Percentiles rank a stretch among this genome's conserved stretches.
Conservation (phyloP, 2,113 vertebrate genomes). For the Penelope pileata region DNA sequence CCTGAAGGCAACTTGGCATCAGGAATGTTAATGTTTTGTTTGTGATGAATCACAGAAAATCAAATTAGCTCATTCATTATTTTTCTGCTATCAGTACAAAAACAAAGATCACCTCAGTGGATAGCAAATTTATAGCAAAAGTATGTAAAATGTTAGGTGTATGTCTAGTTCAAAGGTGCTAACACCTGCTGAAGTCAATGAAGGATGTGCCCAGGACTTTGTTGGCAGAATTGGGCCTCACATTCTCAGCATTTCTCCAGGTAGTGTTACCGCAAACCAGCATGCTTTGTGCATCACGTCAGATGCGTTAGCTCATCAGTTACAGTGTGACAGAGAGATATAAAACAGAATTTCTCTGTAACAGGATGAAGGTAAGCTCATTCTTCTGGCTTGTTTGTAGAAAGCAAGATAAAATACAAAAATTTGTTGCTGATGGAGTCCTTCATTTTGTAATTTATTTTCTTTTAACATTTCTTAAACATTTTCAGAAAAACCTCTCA, state of each 20-base stretch:
- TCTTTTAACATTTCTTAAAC: neutral
- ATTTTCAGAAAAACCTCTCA: neutral
- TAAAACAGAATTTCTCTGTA: constrained; percentile 5
- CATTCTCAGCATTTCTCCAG: neutral
- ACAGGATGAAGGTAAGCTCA: neutral
- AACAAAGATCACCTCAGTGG: neutral
- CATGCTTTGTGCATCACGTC: neutral
- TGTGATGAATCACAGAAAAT: neutral
- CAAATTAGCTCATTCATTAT: neutral
- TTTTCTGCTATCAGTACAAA: neutral
- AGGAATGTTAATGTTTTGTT: neutral
- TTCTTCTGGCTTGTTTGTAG: neutral
- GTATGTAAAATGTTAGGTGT: neutral
- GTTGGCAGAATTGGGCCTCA: neutral
- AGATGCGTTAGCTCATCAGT: neutral
- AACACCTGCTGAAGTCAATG: neutral
- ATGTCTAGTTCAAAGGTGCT: neutral
- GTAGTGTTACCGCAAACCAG: neutral
- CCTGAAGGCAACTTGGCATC: neutral
- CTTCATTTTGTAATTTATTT: neutral
- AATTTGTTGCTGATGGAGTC: neutral
- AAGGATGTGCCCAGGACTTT: neutral
- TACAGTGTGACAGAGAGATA: neutral
- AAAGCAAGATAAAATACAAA: neutral
- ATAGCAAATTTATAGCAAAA: neutral